Base-by-base conservation (phyloP, 35 echinoderm and acorn worm genomes). In the Apostichopus californicus region DNA sequence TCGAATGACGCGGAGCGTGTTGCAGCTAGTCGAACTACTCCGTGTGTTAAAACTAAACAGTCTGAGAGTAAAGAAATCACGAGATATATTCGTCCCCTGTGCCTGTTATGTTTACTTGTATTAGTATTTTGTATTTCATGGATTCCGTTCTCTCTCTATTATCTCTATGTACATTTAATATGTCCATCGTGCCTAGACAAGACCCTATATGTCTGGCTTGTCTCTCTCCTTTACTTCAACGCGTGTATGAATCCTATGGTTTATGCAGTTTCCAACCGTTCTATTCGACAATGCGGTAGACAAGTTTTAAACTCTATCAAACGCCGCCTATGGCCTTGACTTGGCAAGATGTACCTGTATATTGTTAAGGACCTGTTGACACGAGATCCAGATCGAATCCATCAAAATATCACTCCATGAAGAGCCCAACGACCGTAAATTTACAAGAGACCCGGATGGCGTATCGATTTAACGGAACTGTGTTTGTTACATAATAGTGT, bases 151-250 rank as follows among this genome's bases (percentile, higher is more conserved):
- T 63, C 57, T 18, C 10, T 89, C 1, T 89, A 89, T 46, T 89
- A 13, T 89, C 52, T 89, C 6, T 89, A 89, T 64, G 72, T 89
- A 23, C 86, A 89, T 22, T 28, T 89, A 8, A 71, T 89, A 3
- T 89, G 86, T 72, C 86, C 86, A 65, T 68, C 24, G 21, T 89
- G 86, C 52, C 86, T 89, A 18, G 64, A 89, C 86, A 89, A 89
- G 64, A 89, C 86, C 8, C 25, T 63, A 18, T 64, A 89, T 72
- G 24, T 89, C 3, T 89, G 86, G 86, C 52, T 89, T 9, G 21
- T 66, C 11, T 89, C 20, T 23, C 34, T 89, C 17, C 15, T 89
- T 4, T 89, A 89, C 86, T 14, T 72, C 15, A 89, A 89, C n/a
- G 21, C 86, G 6, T 89, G 86, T 26, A 72, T 89, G 13, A 89